Percentiles rank a stretch among this genome's conserved stretches.
phyloP scores from a whole-genome alignment of 2,888 invertebrate species.

The Yponomeuta evonymella region DNA sequence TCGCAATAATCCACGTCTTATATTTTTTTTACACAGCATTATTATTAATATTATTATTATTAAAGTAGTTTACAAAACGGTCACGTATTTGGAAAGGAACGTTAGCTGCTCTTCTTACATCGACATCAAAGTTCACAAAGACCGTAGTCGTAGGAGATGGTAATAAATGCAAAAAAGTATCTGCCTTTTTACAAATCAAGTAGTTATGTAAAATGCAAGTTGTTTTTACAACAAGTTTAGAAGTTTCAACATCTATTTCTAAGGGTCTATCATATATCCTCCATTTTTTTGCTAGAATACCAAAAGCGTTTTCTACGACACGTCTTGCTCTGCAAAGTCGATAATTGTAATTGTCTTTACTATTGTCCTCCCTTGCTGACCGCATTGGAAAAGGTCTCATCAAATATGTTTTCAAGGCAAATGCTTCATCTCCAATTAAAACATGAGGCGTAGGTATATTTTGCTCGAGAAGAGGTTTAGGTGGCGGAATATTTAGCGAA shows the following conservation, averaged over 20 bases:
- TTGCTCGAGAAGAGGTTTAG: conserved; percentile 18
- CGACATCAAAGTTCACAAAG: too few relatives aligned
- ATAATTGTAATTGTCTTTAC: too few relatives aligned
- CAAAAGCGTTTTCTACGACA: not conserved
- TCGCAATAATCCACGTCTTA: too few relatives aligned
- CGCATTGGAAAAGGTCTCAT: conserved; percentile 17
- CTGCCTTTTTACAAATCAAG: not conserved
- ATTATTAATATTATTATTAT: too few relatives aligned
- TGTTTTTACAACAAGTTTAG: not conserved
- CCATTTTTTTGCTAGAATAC: not conserved
- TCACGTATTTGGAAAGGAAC: too few relatives aligned
- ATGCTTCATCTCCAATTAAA: conserved; percentile 23
- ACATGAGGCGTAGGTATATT: conserved; percentile 20
- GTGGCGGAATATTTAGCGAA: conserved; percentile 2
- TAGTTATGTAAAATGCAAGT: not conserved
- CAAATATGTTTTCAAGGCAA: conserved; percentile 21
- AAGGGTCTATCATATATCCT: not conserved
- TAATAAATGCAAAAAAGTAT: not conserved
- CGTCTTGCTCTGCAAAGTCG: not conserved
- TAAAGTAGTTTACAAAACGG: too few relatives aligned
- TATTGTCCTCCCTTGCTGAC: not conserved
- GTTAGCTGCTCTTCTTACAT: too few relatives aligned
- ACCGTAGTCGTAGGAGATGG: too few relatives aligned
- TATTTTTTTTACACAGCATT: too few relatives aligned
- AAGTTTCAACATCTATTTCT: not conserved